Evolutionary conservation across 2,888 invertebrate genomes (phyloP), one percentile per base, ranked within the genome.

Genomic region (Tenthredo notha): DNA sequence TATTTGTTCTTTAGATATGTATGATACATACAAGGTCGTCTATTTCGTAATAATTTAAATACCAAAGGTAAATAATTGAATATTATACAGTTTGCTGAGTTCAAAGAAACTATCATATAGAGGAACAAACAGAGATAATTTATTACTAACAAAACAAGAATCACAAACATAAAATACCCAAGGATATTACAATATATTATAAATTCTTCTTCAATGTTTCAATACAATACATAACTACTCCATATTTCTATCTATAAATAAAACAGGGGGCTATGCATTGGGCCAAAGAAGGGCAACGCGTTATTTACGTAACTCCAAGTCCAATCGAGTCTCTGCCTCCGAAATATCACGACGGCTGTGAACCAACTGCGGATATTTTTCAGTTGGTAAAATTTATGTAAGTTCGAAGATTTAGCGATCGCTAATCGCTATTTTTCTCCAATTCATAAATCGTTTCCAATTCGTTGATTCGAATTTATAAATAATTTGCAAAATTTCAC

Each of bases 341-440:
- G 2, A 86, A 84, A 75, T 92, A 90, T 89, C 93, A 93, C 85
- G 92, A 92, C 84, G 89, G 91, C 88, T 88, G 86, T 74, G 88
- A 90, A 87, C 88, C 91, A 58, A 85, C 89, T 70, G 87, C 89
- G n/a, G 88, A 89, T 43, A 87, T 89, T 82, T 90, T 92, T 77
- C 91, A 90, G 84, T 87, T 91, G 86, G 91, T 93, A 84, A 91
- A 90, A 89, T 93, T 93, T 87, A 90, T 93, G 93, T 93, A 88
- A 90, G 90, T 85, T n/a, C 2, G 77, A 3, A 7, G 50, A 33
- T 18, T 18, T 67, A 25, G 29, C 10, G 21, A 29, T 61, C n/a
- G n/a, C 7, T 12, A 61, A 61, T 61, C 9, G 61, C 21, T 65
- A 4, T 6, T 15, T 21, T 6, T 25, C n/a, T 29, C 33, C 67